Evolutionary conservation across 2,888 invertebrate genomes (phyloP).

Genomic region (Coleophora flavipennella): DNA sequence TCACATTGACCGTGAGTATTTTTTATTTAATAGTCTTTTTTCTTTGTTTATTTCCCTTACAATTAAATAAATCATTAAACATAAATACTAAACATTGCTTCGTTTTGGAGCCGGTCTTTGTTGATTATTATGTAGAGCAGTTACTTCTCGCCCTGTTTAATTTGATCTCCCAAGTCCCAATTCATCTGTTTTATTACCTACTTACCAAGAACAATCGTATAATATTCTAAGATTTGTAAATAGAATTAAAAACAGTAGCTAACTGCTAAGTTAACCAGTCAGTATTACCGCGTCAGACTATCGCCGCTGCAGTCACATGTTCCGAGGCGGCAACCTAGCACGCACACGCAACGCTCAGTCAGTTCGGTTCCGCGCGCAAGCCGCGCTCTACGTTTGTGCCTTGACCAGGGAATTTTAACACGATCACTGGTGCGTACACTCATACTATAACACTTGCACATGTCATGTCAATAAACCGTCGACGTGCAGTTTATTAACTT

Average conservation of each 20-base stretch:
- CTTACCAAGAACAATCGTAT: too few relatives aligned
- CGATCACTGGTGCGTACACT: slow-evolving; percentile 50
- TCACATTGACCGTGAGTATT: slow-evolving; percentile 28
- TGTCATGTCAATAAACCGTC: slow-evolving; percentile 9
- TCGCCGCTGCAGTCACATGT: slow-evolving; percentile 56
- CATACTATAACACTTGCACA: slow-evolving; percentile 3
- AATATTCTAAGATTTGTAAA: background rate
- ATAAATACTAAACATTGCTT: too few relatives aligned
- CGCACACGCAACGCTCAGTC: slow-evolving; percentile 33
- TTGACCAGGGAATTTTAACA: slow-evolving; percentile 20
- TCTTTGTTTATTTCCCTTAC: too few relatives aligned
- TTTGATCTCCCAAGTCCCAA: too few relatives aligned
- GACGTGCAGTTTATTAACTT: too few relatives aligned
- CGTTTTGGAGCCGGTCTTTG: too few relatives aligned
- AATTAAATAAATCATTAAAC: too few relatives aligned
- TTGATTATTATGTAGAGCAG: too few relatives aligned
- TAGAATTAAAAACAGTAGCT: background rate
- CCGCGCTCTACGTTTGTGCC: slow-evolving; percentile 45
- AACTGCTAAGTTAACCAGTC: slow-evolving; percentile 13
- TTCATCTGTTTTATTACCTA: background rate
- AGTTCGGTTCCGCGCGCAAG: slow-evolving; percentile 51
- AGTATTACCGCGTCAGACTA: slow-evolving; percentile 17
- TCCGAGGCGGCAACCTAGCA: slow-evolving; percentile 52
- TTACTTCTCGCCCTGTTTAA: too few relatives aligned
- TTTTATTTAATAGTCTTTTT: slow-evolving; percentile 1